Conservation (phyloP, 2,113 vertebrate genomes). For the Bostrychus sinensis region DNA sequence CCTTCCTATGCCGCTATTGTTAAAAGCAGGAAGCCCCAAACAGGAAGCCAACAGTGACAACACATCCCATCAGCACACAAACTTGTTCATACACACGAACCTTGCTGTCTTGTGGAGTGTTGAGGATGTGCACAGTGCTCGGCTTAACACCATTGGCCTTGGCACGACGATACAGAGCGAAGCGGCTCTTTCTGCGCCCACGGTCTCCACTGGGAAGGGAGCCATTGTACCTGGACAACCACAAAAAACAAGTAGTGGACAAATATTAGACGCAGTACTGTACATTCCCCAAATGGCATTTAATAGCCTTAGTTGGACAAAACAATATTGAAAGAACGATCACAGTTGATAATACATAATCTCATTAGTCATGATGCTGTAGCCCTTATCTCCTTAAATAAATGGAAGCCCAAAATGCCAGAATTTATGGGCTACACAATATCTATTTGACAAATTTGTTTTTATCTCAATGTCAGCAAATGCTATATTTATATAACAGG, state of each 20-base stretch:
- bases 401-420: too few species aligned
- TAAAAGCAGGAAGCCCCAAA: slow-evolving; percentile 37
- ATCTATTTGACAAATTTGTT: too few species aligned
- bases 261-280: slow-evolving; percentile 1
- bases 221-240: slow-evolving; percentile 91
- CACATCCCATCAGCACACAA: neutral
- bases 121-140: slow-evolving; percentile 95
- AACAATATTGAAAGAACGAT: neutral
- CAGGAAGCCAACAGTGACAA: slow-evolving; percentile 47
- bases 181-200: slow-evolving; percentile 96
- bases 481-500: too few species aligned
- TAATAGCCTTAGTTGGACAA: neutral
- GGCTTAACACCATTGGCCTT: slow-evolving; percentile 97
- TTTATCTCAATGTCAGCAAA: too few species aligned
- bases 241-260: neutral
- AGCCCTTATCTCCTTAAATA: too few species aligned
- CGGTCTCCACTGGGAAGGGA: slow-evolving; percentile 94
- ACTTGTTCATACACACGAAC: slow-evolving; percentile 61
- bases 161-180: slow-evolving; percentile 89
- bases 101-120: slow-evolving; percentile 94
- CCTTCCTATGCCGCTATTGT: slow-evolving; percentile 36
- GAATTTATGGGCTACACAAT: too few species aligned
- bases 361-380: too few species aligned
- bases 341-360: too few species aligned
- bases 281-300: neutral